Conservation (phyloP, 2,888 invertebrate genomes). For the Cryptocheilus praepositus region DNA sequence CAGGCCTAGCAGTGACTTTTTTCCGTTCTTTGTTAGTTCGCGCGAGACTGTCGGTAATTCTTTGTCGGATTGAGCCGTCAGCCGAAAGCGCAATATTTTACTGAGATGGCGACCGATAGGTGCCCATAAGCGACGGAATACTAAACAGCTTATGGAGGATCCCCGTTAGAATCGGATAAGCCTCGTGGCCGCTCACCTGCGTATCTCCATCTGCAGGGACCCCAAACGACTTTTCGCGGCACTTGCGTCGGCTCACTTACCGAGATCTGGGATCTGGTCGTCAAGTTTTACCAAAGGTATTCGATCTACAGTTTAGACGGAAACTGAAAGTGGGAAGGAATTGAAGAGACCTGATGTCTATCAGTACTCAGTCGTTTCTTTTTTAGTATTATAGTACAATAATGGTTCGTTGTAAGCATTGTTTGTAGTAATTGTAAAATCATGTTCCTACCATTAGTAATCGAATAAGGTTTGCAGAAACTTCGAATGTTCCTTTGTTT, state of each 20-base stretch:
- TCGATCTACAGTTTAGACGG: neutral
- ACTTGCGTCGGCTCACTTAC: conserved; percentile 27
- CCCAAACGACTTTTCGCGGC: conserved; percentile 55
- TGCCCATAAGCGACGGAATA: conserved; percentile 64
- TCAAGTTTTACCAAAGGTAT: conserved; percentile 3
- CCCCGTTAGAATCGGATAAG: conserved; percentile 32
- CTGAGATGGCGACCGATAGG: conserved; percentile 67
- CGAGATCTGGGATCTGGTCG: conserved; percentile 38
- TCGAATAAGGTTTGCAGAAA: neutral
- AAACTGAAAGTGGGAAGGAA: conserved; percentile 12
- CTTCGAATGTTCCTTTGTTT: no score
- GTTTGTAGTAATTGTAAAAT: neutral
- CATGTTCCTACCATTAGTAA: neutral
- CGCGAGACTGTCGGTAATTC: conserved; percentile 54
- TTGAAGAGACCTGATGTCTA: conserved; percentile 30
- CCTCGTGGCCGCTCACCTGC: conserved; percentile 26
- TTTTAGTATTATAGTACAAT: no score
- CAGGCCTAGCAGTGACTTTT: conserved; percentile 3
- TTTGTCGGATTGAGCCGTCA: conserved; percentile 67
- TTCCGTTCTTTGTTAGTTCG: neutral
- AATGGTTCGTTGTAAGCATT: neutral
- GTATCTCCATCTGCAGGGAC: conserved; percentile 56
- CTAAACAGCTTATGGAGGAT: conserved; percentile 58
- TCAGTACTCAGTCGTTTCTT: neutral
- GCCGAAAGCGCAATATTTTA: conserved; percentile 67